phyloP scores from a whole-genome alignment of 2,888 invertebrate species.

The Caenorhabditis macrosperma region DNA sequence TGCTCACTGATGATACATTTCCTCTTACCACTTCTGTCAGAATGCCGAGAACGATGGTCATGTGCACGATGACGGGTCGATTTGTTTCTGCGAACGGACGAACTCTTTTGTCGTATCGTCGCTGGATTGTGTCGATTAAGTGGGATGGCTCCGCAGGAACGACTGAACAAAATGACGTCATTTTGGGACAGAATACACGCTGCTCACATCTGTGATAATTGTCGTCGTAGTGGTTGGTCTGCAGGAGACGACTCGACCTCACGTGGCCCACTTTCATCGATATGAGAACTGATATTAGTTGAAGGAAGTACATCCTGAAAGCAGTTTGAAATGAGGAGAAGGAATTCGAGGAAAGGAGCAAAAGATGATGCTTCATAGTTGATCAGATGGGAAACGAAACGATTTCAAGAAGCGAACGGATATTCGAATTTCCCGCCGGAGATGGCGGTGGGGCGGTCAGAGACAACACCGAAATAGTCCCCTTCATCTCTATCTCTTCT shows the following conservation, averaged over 20 bases:
- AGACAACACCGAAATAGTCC: background rate
- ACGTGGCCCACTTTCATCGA: conserved; percentile 51
- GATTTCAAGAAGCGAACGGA: background rate
- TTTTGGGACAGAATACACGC: background rate
- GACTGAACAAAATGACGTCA: background rate
- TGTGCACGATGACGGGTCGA: conserved; percentile 73
- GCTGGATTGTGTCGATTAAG: conserved; percentile 63
- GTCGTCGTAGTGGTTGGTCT: conserved; percentile 23
- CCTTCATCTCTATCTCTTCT: background rate
- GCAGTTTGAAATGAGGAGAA: too few relatives aligned
- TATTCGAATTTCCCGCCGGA: conserved; percentile 18
- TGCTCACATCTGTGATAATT: conserved; percentile 25
- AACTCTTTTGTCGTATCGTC: conserved; percentile 73
- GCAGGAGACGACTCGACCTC: conserved; percentile 30
- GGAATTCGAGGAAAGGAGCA: too few relatives aligned
- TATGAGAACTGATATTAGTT: conserved; percentile 48
- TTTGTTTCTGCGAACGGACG: conserved; percentile 71
- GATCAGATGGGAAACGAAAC: background rate
- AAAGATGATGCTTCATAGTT: background rate
- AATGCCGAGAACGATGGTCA: conserved; percentile 79
- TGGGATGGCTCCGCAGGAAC: conserved; percentile 54
- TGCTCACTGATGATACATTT: too few relatives aligned
- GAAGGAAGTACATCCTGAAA: conserved; percentile 44
- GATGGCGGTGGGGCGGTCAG: background rate
- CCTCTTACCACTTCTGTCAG: conserved; percentile 75